A percentile compares a stretch with the other conserved stretches of the same genome.
Evolutionary conservation across 1,140 invertebrate genomes (phyloP).

Genomic region (Trachymyrmex cornetzi): DNA sequence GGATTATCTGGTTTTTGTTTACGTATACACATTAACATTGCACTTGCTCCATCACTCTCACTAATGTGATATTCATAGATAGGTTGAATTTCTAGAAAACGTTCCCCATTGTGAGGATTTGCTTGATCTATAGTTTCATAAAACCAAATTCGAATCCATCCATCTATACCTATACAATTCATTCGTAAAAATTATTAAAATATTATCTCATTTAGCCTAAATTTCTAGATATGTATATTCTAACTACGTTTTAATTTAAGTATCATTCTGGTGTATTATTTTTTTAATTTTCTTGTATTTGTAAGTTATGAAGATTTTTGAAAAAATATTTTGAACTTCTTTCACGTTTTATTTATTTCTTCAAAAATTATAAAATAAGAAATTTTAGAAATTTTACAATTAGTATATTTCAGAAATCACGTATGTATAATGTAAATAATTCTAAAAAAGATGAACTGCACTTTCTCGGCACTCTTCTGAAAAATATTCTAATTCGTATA

Average conservation of each 20-base stretch:
- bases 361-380: no score
- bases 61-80: slow-evolving; percentile 91
- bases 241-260: neutral
- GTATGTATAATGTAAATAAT: no score
- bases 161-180: slow-evolving; percentile 89
- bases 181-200: neutral
- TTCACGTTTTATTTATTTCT: no score
- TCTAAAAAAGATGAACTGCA: no score
- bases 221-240: neutral
- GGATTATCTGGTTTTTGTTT: slow-evolving; percentile 86
- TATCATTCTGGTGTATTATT: neutral
- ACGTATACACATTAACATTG: slow-evolving; percentile 87
- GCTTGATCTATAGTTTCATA: slow-evolving; percentile 95
- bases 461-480: no score
- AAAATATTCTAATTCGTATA: no score
- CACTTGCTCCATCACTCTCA: slow-evolving; percentile 79
- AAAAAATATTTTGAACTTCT: no score
- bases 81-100: slow-evolving; percentile 94
- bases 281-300: no score
- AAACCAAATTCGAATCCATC: slow-evolving; percentile 94
- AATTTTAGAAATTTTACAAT: no score
- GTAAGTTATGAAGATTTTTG: no score
- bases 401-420: no score
- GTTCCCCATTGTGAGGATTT: slow-evolving; percentile 92
- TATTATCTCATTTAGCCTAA: neutral